phyloP scores from a whole-genome alignment of 2,888 invertebrate genomes.

The Ennomos erosarius region DNA sequence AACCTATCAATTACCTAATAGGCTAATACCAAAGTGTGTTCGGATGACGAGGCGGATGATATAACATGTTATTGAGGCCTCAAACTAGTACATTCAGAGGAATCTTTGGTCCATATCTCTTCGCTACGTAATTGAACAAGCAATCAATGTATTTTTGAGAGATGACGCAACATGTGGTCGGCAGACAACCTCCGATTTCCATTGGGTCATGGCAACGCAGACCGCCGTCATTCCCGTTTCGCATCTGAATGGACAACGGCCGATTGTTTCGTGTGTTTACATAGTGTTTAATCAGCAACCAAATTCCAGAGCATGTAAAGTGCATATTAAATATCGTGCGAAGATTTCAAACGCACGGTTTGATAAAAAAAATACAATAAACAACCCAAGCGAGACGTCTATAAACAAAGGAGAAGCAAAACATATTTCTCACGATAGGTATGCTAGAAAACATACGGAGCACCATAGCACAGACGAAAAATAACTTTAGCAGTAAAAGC shows the following conservation, averaged over 20 bases:
- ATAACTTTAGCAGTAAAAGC: conserved; percentile 23
- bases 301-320: conserved; percentile 11
- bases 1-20: neutral
- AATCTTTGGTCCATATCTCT: conserved; percentile 26
- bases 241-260: conserved; percentile 43
- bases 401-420: neutral
- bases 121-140: conserved; percentile 45
- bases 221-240: conserved; percentile 43
- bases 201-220: conserved; percentile 44
- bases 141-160: conserved; percentile 52
- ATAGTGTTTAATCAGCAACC: conserved; percentile 19
- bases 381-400: no score
- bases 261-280: conserved; percentile 36
- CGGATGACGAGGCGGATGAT: neutral
- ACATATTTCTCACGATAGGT: neutral
- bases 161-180: conserved; percentile 54
- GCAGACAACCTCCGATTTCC: conserved; percentile 50
- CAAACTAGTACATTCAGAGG: conserved; percentile 11
- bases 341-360: no score
- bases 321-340: no score
- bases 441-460: neutral
- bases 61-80: neutral
- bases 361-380: no score
- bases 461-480: conserved; percentile 21
- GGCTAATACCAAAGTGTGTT: neutral